A percentile compares a stretch with the other conserved stretches of the same genome.
Conservation (phyloP, 2,113 vertebrate species). For the Diadophis punctatus region DNA sequence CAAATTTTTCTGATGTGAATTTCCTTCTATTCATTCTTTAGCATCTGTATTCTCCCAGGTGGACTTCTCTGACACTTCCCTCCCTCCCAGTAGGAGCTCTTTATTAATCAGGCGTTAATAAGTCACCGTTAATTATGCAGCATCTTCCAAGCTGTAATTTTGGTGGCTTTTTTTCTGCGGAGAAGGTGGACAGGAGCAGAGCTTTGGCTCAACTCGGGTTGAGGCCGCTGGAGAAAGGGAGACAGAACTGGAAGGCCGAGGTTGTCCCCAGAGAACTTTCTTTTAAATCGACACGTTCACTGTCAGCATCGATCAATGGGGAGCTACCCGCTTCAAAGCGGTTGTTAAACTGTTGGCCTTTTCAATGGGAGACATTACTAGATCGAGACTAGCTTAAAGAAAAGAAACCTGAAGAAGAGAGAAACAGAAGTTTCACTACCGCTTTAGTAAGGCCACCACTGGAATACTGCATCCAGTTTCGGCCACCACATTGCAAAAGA, state of each 20-base stretch:
- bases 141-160: not conserved
- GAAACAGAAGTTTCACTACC: no score
- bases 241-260: not conserved
- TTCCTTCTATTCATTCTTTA: not conserved
- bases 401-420: not conserved
- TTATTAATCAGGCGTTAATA: not conserved
- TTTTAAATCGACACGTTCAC: not conserved
- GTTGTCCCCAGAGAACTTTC: not conserved
- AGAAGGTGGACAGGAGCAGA: not conserved
- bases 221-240: not conserved
- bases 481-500: no score
- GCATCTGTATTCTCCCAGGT: not conserved
- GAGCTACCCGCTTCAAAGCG: not conserved
- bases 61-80: not conserved
- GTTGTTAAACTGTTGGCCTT: not conserved
- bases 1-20: not conserved
- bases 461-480: no score
- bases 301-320: not conserved
- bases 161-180: not conserved
- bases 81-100: not conserved
- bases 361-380: not conserved
- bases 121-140: not conserved
- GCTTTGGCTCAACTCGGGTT: not conserved
- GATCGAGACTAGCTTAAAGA: not conserved
- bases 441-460: no score